A percentile compares a stretch with the other conserved stretches of the same genome.
Evolutionary conservation across 2,797 vertebrate species (phyloP).

Genomic region (Thunnus albacares): DNA sequence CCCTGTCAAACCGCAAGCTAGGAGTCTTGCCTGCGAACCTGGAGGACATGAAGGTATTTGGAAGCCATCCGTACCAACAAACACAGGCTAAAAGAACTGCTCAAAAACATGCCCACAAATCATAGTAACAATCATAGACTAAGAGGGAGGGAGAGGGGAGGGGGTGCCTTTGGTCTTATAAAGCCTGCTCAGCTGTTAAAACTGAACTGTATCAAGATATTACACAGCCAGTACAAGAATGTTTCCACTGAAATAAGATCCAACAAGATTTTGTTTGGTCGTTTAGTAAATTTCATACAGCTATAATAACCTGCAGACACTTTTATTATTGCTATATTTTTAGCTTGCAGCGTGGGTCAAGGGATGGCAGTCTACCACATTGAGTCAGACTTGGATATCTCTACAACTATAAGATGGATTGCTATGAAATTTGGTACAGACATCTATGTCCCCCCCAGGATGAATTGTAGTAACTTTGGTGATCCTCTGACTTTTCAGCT

Average conservation of each 20-base stretch:
- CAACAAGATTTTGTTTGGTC: not conserved
- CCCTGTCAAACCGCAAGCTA: constrained; percentile 88
- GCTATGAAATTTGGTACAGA: too few species aligned
- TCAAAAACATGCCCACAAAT: not conserved
- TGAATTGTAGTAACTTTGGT: too few species aligned
- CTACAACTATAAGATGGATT: too few species aligned
- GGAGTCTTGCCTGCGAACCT: constrained; percentile 93
- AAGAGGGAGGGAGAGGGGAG: not conserved
- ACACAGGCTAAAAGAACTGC: not conserved
- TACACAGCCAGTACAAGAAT: not conserved
- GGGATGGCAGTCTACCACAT: too few species aligned
- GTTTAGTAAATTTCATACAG: not conserved
- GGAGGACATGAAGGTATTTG: constrained; percentile 96
- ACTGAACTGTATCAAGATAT: not conserved
- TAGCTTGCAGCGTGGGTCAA: too few species aligned
- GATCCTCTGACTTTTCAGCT: too few species aligned
- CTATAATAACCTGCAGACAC: not conserved
- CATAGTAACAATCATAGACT: not conserved
- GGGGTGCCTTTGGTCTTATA: not conserved
- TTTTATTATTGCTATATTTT: too few species aligned
- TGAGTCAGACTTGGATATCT: too few species aligned
- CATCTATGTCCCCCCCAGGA: too few species aligned
- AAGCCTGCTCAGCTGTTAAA: constrained; percentile 4
- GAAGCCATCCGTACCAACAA: not conserved
- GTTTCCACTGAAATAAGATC: not conserved